Percentiles rank a stretch among this genome's conserved stretches.
These are phyloP conservation scores for Gallinago nigripennis DNA, from an alignment of 2,797 vertebrate species.

Conservation along the genomic window DNA sequence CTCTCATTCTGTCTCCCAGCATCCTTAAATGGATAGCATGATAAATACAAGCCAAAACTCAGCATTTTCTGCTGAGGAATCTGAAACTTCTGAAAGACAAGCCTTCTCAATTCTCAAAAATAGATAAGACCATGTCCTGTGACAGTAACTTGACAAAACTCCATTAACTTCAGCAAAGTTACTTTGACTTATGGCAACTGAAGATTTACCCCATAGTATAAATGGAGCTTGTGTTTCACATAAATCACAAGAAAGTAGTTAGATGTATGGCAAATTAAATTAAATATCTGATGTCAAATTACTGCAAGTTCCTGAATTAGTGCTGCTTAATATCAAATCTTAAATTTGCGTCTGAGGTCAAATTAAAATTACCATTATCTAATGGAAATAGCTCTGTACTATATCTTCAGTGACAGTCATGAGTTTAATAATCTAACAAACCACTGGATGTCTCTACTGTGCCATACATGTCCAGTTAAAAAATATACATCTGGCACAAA, in stretches of 20 bases:
- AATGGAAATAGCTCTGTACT: constrained; percentile 36
- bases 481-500: constrained; percentile 14
- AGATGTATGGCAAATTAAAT: constrained; percentile 22
- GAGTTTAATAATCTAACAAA: constrained; percentile 45
- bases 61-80: background rate
- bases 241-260: background rate
- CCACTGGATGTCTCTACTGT: constrained; percentile 54
- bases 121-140: background rate
- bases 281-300: constrained; percentile 21
- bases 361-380: constrained; percentile 42
- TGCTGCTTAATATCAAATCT: constrained; percentile 7
- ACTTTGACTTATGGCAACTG: background rate
- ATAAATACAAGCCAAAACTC: background rate
- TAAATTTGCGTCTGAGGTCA: background rate
- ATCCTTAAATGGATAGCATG: background rate
- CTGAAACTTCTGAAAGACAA: background rate
- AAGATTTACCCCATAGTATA: background rate
- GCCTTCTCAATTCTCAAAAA: background rate
- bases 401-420: constrained; percentile 37
- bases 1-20: background rate
- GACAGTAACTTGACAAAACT: background rate
- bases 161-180: background rate
- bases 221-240: background rate
- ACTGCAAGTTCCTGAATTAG: constrained; percentile 9
- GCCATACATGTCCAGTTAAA: constrained; percentile 4